Conservation (phyloP, 2,113 vertebrate species). For the Micromys minutus region DNA sequence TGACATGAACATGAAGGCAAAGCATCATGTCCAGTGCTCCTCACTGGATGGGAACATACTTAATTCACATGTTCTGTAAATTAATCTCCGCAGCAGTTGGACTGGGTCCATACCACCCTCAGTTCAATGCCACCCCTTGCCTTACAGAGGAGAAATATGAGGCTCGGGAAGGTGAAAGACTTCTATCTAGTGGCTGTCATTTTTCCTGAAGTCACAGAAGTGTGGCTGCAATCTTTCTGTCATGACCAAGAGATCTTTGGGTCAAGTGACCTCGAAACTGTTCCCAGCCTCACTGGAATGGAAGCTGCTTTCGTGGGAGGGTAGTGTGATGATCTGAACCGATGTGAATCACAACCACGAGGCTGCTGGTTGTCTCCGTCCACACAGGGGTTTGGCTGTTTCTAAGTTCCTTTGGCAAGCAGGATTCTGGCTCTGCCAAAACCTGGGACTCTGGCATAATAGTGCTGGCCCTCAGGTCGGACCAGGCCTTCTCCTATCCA, state of each 20-base stretch:
- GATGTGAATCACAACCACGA: conserved; percentile 77
- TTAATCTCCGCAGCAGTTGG: not conserved
- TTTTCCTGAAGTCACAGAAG: not conserved
- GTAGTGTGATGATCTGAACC: conserved; percentile 45
- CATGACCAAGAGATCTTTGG: not conserved
- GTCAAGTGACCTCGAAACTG: not conserved
- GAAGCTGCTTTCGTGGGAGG: conserved; percentile 18
- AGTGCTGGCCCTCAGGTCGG: conserved; percentile 47
- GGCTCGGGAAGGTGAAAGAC: not conserved
- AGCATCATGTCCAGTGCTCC: not conserved
- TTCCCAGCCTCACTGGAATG: not conserved
- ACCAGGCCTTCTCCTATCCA: conserved; percentile 44
- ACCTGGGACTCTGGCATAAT: conserved; percentile 58
- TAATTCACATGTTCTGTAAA: not conserved
- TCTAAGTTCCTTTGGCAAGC: conserved; percentile 66
- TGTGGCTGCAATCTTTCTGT: not conserved
- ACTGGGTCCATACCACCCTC: accelerated
- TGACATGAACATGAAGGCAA: not conserved
- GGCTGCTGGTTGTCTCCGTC: conserved; percentile 67
- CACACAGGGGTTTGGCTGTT: conserved; percentile 59
- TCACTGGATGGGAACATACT: not conserved
- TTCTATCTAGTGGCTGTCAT: not conserved
- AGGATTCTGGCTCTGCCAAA: conserved; percentile 38
- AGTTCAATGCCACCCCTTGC: not conserved
- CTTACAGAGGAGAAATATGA: not conserved